Evolutionary conservation across 2,113 vertebrate genomes (phyloP), one percentile per base, ranked within the genome.

Genomic region (Aldabrachelys gigantea): DNA sequence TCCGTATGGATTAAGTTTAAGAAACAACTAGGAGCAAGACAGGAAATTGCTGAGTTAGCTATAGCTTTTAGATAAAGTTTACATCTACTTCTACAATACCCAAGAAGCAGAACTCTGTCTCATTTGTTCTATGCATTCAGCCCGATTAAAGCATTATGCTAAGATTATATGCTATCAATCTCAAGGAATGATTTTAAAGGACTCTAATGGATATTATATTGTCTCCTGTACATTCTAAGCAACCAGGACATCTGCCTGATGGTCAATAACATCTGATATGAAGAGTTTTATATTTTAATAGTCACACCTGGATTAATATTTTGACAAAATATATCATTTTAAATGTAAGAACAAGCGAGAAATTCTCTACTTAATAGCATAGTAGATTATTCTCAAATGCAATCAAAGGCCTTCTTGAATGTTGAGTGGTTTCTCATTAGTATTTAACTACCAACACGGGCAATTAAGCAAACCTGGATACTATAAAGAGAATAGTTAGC

Each of bases 231-330:
- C 72, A 94, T 80, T 79, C 92, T 89, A 93, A 92, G 5, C 82
- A 65, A 76, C 65, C 10, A 83, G 76, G 57, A 87, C 81, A 94
- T 81, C 87, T 96, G 69, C 41, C 94, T 95, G 82, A 89, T 78
- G 49, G 80, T 84, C 80, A 95, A 62, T 93, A 79, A 87, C 93
- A 89, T 22, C 4, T 94, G 24, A 29, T 85, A 76, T 29, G 90
- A 85, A 82, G 13, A 94, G 38, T 83, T 38, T 72, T 54, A 41
- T 56, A 82, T 88, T 93, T 96, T 93, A 84, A 93, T 47, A 49
- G 22, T 90, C 84, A 83, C 41, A 88, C 50, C 72, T 91, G 85
- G 96, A 94, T 95, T 92, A 94, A 94, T 94, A 93, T 87, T 94
- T 93, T 93, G 12, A 81, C 54, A 92, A 90, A 93, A 80, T 54